Evolutionary conservation across 1,140 invertebrate genomes (phyloP).

Genomic region (Ganaspis sp.): DNA sequence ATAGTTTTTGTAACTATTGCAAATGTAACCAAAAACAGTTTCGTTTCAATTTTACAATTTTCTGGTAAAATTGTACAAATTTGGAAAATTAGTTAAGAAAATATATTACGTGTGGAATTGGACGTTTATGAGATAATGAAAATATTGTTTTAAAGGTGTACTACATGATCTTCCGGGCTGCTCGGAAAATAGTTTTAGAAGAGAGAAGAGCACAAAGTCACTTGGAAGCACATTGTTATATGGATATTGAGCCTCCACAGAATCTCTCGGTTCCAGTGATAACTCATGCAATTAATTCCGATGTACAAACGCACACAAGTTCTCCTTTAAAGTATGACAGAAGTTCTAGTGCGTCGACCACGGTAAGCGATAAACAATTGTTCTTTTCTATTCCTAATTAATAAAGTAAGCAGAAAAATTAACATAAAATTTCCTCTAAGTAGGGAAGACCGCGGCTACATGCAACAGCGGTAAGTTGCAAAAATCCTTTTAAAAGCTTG

Average conservation of each 20-base stretch:
- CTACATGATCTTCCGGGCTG: slow-evolving; percentile 92
- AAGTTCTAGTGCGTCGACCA: slow-evolving; percentile 74
- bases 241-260: slow-evolving; percentile 77
- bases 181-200: slow-evolving; percentile 88
- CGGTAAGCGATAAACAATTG: slow-evolving; percentile 60
- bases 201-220: slow-evolving; percentile 91
- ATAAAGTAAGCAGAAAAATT: neutral
- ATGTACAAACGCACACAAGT: slow-evolving; percentile 63
- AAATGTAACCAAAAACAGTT: too few relatives aligned
- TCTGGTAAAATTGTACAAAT: too few relatives aligned
- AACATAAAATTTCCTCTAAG: slow-evolving; percentile 23
- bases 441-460: slow-evolving; percentile 25
- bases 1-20: too few relatives aligned
- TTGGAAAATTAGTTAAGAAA: too few relatives aligned
- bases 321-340: slow-evolving; percentile 70
- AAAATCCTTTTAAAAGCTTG: slow-evolving; percentile 1
- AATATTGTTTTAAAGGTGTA: slow-evolving; percentile 78
- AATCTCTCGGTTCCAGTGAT: slow-evolving; percentile 61
- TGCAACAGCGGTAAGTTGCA: slow-evolving; percentile 23
- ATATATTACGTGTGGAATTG: neutral
- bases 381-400: neutral
- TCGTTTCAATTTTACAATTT: too few relatives aligned
- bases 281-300: slow-evolving; percentile 67
- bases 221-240: slow-evolving; percentile 85
- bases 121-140: neutral